Base-by-base conservation (phyloP, 2,797 vertebrate species). In the Delichon dasypus region DNA sequence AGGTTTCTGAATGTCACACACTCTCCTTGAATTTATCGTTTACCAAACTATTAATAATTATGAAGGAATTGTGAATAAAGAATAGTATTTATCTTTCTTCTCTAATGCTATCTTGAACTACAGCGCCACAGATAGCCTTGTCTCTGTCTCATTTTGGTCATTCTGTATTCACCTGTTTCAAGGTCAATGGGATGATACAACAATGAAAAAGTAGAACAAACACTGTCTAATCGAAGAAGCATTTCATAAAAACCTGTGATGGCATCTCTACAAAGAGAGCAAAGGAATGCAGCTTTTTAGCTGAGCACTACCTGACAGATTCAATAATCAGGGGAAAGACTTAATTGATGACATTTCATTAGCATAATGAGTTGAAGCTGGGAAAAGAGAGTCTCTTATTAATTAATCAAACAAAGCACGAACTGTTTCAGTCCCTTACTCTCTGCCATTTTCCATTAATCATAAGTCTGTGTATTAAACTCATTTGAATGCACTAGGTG, bases 331-430 rank as follows among this genome's bases (percentile, higher is more conserved):
- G 96, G 97, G 98, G 98, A 98, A 98, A 97, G 95, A 96, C 97
- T 98, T 98, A 98, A 98, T 97, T 98, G 98, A 98, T 98, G 98
- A 98, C 97, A 98, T 97, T 98, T 98, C 97, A 98, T 98, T 98
- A 98, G 95, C 98, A 98, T 98, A 98, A 98, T 98, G 98, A 98
- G 97, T 97, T 64, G 73, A 98, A 97, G 96, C 97, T 97, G 97
- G 97, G 97, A 98, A 98, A 98, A 98, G 97, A 96, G 95, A 98
- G 97, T 97, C 97, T 97, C 97, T 98, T 97, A 97, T 97, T 98
- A 98, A 98, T 98, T 98, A 98, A 98, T 98, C 97, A 98, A 97
- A 97, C 97, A 98, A 98, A 98, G 98, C 97, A 98, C 85, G 89
- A 97, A 97, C 97, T 92, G 95, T 97, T 98, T 97, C 95, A 97